Percentiles rank a stretch among this genome's conserved stretches.
Evolutionary conservation across 2,797 vertebrate genomes (phyloP).

Genomic region (Peromyscus aztecus): DNA sequence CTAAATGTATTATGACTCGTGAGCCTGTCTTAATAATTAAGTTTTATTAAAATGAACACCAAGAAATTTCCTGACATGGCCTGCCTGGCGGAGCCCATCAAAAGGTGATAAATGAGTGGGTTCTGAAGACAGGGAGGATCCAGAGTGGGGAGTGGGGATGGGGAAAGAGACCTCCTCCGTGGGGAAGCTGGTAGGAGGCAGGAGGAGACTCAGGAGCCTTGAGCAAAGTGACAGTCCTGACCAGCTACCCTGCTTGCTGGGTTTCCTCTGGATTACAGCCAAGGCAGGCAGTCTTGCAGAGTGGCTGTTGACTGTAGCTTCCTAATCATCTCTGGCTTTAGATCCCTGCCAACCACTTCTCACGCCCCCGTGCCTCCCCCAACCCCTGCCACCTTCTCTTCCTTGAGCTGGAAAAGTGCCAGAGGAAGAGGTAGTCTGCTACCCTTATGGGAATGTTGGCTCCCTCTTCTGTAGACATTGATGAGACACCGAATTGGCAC

Average conservation of each 20-base stretch:
- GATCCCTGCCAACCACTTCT: not conserved
- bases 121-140: conserved; percentile 1
- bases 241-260: not conserved
- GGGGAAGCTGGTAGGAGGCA: too few species aligned
- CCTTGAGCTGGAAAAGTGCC: not conserved
- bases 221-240: not conserved
- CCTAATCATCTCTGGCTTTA: not conserved
- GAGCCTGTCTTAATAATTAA: conserved; percentile 87
- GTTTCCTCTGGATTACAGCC: too few species aligned
- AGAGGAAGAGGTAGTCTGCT: not conserved
- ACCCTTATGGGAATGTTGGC: not conserved
- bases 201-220: not conserved
- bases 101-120: conserved; percentile 79
- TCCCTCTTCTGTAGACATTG: not conserved
- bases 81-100: conserved; percentile 81
- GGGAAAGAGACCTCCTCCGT: not conserved
- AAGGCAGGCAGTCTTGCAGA: rapidly evolving
- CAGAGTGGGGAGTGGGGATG: not conserved
- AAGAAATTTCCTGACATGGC: conserved; percentile 84
- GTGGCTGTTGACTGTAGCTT: rapidly evolving
- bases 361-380: not conserved
- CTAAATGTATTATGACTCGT: conserved; percentile 86
- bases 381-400: not conserved
- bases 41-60: conserved; percentile 85
- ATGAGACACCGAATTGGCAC: not conserved